phyloP scores from a whole-genome alignment of 2,797 vertebrate genomes.

The Bradypodion pumilum region DNA sequence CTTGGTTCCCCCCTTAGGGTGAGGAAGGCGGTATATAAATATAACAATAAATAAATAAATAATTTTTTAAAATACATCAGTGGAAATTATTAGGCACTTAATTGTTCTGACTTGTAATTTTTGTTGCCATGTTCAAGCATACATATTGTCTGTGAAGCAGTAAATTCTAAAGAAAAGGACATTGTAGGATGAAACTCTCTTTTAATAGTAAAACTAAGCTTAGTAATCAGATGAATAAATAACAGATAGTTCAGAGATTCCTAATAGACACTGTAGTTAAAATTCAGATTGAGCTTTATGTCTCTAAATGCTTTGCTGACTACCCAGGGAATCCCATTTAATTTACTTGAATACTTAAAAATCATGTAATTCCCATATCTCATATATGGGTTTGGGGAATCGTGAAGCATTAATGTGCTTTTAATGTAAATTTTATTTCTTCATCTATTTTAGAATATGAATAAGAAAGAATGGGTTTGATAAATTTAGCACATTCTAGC shows the following conservation, averaged over 20 bases:
- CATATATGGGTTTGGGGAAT: slow-evolving; percentile 38
- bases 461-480: slow-evolving; percentile 9
- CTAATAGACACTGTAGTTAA: slow-evolving; percentile 46
- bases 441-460: slow-evolving; percentile 16
- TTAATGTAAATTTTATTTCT: slow-evolving; percentile 48
- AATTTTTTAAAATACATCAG: slow-evolving; percentile 27
- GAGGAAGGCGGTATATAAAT: too few species aligned
- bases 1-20: too few species aligned
- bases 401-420: slow-evolving; percentile 47
- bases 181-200: background rate
- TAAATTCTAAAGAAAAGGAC: slow-evolving; percentile 1
- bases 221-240: slow-evolving; percentile 36
- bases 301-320: slow-evolving; percentile 24
- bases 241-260: slow-evolving; percentile 40
- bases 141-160: background rate
- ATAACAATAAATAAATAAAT: too few species aligned
- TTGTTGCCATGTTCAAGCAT: rapidly evolving
- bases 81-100: slow-evolving; percentile 12
- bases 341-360: slow-evolving; percentile 44
- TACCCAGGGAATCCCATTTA: slow-evolving; percentile 52
- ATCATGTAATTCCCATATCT: slow-evolving; percentile 37
- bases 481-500: background rate
- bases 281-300: slow-evolving; percentile 36
- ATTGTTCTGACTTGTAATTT: slow-evolving; percentile 10
- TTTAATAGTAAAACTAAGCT: slow-evolving; percentile 48